Conservation (phyloP, 2,113 vertebrate species). For the Poecile atricapillus region DNA sequence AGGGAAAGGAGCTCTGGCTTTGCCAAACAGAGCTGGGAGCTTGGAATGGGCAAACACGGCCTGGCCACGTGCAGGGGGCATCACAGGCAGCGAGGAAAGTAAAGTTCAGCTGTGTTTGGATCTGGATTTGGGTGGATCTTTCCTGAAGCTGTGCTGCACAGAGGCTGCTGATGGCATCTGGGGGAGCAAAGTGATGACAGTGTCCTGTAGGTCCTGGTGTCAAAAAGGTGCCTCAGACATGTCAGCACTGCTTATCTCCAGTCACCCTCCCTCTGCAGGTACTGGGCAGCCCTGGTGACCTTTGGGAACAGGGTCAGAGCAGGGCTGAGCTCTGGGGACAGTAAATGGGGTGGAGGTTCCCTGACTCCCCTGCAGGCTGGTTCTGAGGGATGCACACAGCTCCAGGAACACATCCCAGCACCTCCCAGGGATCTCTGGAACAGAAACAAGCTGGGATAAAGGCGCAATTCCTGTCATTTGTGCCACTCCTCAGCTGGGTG, state of each 20-base stretch:
- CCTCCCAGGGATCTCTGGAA: background rate
- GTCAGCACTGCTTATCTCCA: background rate
- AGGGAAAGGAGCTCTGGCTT: background rate
- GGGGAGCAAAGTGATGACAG: background rate
- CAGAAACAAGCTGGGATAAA: background rate
- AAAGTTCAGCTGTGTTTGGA: background rate
- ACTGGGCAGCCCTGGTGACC: background rate
- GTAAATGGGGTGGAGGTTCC: background rate
- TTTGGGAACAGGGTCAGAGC: background rate
- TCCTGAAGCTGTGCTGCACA: background rate
- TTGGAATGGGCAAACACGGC: background rate
- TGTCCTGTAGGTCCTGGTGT: background rate
- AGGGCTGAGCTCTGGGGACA: background rate
- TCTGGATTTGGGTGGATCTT: background rate
- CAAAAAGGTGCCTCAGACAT: background rate
- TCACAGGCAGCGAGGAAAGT: background rate
- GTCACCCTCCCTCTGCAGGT: background rate
- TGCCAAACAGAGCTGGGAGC: background rate
- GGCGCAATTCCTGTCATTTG: background rate
- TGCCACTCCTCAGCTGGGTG: background rate
- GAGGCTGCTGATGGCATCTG: background rate
- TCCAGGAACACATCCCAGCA: background rate
- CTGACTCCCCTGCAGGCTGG: background rate
- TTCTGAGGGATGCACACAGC: fast-evolving
- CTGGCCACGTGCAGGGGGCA: background rate